Base-by-base conservation (phyloP, 2,888 invertebrate species). In the Thymelicus lineola region DNA sequence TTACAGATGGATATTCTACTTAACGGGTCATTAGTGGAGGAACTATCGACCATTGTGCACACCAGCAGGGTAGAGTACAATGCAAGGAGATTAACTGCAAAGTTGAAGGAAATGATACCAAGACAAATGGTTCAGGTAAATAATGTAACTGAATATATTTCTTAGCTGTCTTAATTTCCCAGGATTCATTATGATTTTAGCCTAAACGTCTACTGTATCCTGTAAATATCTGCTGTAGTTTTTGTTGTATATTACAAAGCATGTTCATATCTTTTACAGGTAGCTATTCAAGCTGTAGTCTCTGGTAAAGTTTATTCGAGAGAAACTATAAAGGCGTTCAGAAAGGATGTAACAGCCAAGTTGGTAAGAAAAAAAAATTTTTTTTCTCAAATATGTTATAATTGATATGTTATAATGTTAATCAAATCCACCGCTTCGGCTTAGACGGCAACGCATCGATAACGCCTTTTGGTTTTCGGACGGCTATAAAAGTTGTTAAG, bases 281-380 rank as follows among this genome's bases (percentile, higher is more conserved):
- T 99, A 73, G 96, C 97, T 1, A 96, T 99, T 73, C 99, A 99
- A 94, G 98, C 97, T 0, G 94, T 95, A 28, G 96, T 97, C 0
- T 96, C 96, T 12, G 95, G 95, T 15, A 97, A 97, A 92, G 94
- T 99, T 1, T 84, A 97, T 12, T 97, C 98, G 0, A 95, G 98
- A 77, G 98, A 98, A 91, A 97, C 96, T 66, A 92, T 99, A 46
- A 97, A 97, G 84, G 95, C 99, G 0, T 97, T 96, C 77, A 95
- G 97, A 77, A 99, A 99, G 91, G 98, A 99, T 92, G 98, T 99
- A 0, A 97, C 98, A 0, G 97, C 97, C 0, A 99, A 98, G 95
- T 93, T 98, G 94, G 98, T 98, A 94, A 94, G 95, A 86, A 63
- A 66, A 42, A 4, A 10, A 12, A 12, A 12, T 10, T 9, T 42